These are phyloP conservation scores for Paramacrobiotus metropolitanus DNA, from an alignment of 1,140 invertebrate species.

Conservation along the genomic window DNA sequence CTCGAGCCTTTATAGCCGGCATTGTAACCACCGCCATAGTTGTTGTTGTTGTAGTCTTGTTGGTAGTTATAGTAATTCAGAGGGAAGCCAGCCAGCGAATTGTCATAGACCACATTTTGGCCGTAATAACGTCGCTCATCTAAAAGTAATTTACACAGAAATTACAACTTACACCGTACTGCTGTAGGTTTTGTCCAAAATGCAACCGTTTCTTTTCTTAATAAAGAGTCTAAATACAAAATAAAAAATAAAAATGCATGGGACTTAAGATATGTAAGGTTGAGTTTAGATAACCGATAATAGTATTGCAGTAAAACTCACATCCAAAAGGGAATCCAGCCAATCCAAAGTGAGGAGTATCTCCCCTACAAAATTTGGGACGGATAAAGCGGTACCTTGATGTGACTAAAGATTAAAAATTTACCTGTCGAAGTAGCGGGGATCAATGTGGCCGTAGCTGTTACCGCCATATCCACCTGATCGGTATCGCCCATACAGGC, in stretches of 20 bases:
- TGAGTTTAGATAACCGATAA: background rate
- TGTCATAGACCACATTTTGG: constrained; percentile 3
- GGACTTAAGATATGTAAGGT: background rate
- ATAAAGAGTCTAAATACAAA: background rate
- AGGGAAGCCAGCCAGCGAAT: background rate
- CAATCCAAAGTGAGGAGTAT: constrained; percentile 1
- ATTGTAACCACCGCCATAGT: background rate
- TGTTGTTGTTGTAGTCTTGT: background rate
- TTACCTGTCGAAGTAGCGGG: background rate
- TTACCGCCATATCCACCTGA: background rate
- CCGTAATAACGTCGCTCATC: constrained; percentile 3
- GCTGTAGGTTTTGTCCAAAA: background rate
- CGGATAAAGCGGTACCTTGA: no score
- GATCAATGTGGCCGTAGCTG: background rate
- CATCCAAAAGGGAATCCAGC: constrained; percentile 1
- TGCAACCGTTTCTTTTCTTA: background rate
- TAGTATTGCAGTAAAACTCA: background rate
- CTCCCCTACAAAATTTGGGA: no score
- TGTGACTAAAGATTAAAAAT: no score
- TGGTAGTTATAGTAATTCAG: constrained; percentile 3
- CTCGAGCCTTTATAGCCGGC: background rate
- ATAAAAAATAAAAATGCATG: background rate
- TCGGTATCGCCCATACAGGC: background rate
- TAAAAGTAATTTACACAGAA: background rate
- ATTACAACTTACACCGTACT: background rate